Evolutionary conservation across 37 sponge, comb jelly and placozoan genomes (phyloP).

Genomic region (Oscarella lobularis): DNA sequence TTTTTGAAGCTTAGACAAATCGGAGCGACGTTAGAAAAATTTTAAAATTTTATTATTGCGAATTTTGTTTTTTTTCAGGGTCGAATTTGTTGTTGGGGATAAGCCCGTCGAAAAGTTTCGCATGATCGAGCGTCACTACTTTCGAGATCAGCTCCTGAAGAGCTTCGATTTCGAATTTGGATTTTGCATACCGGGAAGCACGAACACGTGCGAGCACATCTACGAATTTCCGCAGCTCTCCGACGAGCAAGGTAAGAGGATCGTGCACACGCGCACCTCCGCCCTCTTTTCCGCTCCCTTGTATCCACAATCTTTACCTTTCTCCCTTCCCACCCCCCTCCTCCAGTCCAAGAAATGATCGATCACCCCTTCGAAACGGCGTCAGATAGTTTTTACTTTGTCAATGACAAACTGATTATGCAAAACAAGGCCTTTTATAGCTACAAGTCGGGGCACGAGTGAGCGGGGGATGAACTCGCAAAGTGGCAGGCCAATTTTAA

Average conservation of each 20-base stretch:
- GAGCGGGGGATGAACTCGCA: no score
- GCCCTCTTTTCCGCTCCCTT: neutral
- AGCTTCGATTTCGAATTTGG: slow-evolving; percentile 87
- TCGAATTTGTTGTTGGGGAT: slow-evolving; percentile 89
- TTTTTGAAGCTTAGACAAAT: slow-evolving; percentile 67
- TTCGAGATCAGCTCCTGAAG: slow-evolving; percentile 64
- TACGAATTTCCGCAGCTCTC: slow-evolving; percentile 82
- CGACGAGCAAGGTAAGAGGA: slow-evolving; percentile 56
- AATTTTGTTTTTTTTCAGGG: slow-evolving; percentile 11
- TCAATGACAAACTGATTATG: slow-evolving; percentile 85
- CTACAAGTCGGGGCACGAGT: no score
- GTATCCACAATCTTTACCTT: neutral
- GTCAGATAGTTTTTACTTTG: slow-evolving; percentile 99
- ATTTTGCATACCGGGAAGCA: slow-evolving; percentile 91
- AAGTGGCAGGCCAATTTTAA: no score
- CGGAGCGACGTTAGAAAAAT: slow-evolving; percentile 83
- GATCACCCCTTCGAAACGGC: slow-evolving; percentile 70
- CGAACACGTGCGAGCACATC: slow-evolving; percentile 92
- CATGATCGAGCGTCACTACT: slow-evolving; percentile 97
- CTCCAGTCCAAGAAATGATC: slow-evolving; percentile 67
- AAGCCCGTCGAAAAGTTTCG: slow-evolving; percentile 65
- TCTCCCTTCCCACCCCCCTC: no score
- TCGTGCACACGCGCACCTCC: neutral
- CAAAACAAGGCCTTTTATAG: slow-evolving; percentile 98
- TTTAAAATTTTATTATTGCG: neutral